These are phyloP conservation scores for Odontophorus gujanensis DNA, from an alignment of 2,113 vertebrate genomes.

Conservation along the genomic window DNA sequence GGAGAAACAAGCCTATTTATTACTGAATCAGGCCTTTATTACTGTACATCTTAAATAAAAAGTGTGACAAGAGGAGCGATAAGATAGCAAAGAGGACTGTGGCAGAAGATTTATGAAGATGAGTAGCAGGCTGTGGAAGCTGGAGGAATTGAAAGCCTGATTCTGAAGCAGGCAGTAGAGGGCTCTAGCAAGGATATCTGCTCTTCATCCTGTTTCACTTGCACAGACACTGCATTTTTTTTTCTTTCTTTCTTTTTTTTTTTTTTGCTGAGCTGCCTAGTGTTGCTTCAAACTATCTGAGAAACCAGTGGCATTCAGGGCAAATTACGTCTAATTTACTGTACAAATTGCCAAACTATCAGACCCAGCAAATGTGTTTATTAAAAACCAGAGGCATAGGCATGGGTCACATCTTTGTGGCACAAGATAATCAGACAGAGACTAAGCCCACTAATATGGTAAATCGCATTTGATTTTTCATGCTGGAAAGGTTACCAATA, in stretches of 20 bases:
- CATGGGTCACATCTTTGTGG: conserved; percentile 72
- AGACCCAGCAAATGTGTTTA: conserved; percentile 78
- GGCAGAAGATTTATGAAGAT: neutral
- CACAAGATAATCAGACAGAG: conserved; percentile 74
- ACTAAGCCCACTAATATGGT: conserved; percentile 73
- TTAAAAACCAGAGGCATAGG: conserved; percentile 75
- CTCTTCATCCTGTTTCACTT: neutral
- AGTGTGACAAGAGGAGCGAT: neutral
- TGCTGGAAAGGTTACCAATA: conserved; percentile 58
- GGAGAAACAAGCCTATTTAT: neutral
- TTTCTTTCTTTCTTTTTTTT: conserved; percentile 33
- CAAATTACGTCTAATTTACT: conserved; percentile 82
- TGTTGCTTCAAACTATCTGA: conserved; percentile 72
- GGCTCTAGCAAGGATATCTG: neutral
- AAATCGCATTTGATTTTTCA: conserved; percentile 79
- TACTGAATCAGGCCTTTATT: neutral
- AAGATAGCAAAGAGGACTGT: neutral
- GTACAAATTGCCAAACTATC: conserved; percentile 80
- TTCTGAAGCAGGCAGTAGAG: neutral
- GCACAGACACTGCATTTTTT: conserved; percentile 22
- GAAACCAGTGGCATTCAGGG: conserved; percentile 80
- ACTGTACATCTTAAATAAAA: accelerated
- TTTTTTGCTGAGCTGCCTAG: conserved; percentile 32
- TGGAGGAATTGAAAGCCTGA: accelerated
- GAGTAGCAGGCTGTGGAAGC: neutral